phyloP scores from a whole-genome alignment of 30 jellyfish, hydroid and myxozoan genomes.

The Cassiopea xamachana region DNA sequence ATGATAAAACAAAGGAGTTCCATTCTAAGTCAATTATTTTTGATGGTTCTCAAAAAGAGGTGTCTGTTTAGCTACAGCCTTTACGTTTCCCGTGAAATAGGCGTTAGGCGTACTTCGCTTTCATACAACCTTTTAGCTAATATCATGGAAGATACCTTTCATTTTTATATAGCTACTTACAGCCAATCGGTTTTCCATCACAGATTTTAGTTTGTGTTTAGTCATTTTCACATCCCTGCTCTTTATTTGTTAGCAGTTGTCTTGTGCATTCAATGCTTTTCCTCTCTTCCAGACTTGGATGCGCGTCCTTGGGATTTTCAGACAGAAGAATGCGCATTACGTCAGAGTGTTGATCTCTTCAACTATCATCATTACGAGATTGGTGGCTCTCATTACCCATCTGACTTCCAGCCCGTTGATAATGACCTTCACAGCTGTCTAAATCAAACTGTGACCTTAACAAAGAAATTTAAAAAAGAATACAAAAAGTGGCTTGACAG shows the following conservation, averaged over 20 bases:
- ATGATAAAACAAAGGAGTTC: no score
- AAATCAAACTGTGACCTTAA: constrained; percentile 75
- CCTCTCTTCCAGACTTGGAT: constrained; percentile 73
- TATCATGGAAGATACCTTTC: no score
- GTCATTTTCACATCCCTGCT: neutral
- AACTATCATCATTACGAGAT: constrained; percentile 97
- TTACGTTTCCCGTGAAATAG: no score
- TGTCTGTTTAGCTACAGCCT: no score
- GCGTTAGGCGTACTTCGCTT: no score
- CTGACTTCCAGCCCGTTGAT: constrained; percentile 96
- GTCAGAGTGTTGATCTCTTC: constrained; percentile 97
- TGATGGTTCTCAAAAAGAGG: no score
- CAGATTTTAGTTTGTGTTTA: neutral
- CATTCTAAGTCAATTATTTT: no score
- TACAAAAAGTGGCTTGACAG: constrained; percentile 88
- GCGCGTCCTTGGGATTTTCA: constrained; percentile 99
- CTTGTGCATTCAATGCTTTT: neutral
- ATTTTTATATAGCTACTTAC: no score
- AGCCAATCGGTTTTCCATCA: no score
- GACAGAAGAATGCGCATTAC: constrained; percentile 97
- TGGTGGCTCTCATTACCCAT: constrained; percentile 92
- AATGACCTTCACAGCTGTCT: constrained; percentile 92
- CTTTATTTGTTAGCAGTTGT: neutral
- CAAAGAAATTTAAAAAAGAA: constrained; percentile 79
- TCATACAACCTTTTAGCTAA: no score